Evolutionary conservation across 2,888 invertebrate species (phyloP), one percentile per base, ranked within the genome.

Genomic region (Lycocerus yunnanus): DNA sequence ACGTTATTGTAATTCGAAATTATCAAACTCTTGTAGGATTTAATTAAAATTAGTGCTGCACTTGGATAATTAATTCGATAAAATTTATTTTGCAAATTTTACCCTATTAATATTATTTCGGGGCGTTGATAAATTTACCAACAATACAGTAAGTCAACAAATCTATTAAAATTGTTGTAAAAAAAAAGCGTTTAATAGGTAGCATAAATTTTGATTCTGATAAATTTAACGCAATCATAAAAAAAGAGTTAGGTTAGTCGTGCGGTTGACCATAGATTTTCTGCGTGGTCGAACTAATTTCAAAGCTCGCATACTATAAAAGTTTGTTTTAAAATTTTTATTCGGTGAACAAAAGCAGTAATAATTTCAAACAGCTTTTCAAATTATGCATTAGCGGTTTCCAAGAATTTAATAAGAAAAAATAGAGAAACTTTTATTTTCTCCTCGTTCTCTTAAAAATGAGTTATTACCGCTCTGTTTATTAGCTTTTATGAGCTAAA

Each of bases 101-200:
- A 43, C 43, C 43, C n/a, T 43, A n/a, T 71, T 74, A 71, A 65
- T 71, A 71, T 70, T 74, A 71, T 68, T 71, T 66, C 58, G 61
- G 66, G 60, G 67, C 69, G 73, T 73, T 66, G 43, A 66, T 66
- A 63, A 73, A 67, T 67, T 67, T 43, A 43, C 43, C 8, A 2
- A n/a, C 43, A 43, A 43, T 9, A 9, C 21, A 43, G n/a, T 43
- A 43, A 43, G 6, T 8, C 8, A 8, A 21, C 2, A 8, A 8
- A 8, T 43, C 6, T 43, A 43, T 43, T 43, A 43, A 43, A 43
- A 43, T 43, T 43, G 11, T n/a, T 13, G n/a, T 4, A 43, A 43
- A 43, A 13, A 43, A 43, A 43, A 43, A 6, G 4, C 6, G 13
- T 27, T 27, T 27, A 27, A 27, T 27, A 27, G 43, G n/a, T 43